phyloP scores from a whole-genome alignment of 1,140 invertebrate genomes.

The Elymnias hypermnestra region DNA sequence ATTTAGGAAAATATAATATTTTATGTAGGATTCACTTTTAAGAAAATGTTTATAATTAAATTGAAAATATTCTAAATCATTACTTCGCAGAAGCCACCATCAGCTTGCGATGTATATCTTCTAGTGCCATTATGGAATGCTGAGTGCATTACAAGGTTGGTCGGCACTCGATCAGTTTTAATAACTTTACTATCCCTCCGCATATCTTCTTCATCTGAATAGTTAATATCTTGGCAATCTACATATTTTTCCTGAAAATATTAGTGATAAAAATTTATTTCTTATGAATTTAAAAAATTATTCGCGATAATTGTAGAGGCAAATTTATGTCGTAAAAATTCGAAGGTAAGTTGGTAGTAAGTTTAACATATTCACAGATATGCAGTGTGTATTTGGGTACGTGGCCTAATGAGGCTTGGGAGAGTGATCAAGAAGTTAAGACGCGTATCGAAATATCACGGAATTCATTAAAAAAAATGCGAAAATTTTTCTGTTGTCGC shows the following conservation, averaged over 20 bases:
- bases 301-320: not conserved
- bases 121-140: slow-evolving; percentile 38
- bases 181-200: slow-evolving; percentile 24
- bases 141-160: slow-evolving; percentile 48
- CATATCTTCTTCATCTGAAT: slow-evolving; percentile 49
- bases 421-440: too few relatives aligned
- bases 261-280: not conserved
- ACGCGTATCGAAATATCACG: too few relatives aligned
- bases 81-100: slow-evolving; percentile 60
- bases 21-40: too few relatives aligned
- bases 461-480: too few relatives aligned
- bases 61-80: not conserved
- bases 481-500: too few relatives aligned
- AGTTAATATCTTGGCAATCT: slow-evolving; percentile 53
- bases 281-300: not conserved
- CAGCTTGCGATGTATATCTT: slow-evolving; percentile 16
- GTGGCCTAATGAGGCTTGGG: too few relatives aligned
- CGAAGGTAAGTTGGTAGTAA: too few relatives aligned
- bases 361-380: too few relatives aligned
- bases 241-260: slow-evolving; percentile 53
- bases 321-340: not conserved
- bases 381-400: too few relatives aligned
- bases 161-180: slow-evolving; percentile 37
- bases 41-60: too few relatives aligned
- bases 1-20: too few relatives aligned